Percentiles rank a stretch among this genome's conserved stretches.
phyloP scores from a whole-genome alignment of 2,113 vertebrate species.

The Apodemus sylvaticus region DNA sequence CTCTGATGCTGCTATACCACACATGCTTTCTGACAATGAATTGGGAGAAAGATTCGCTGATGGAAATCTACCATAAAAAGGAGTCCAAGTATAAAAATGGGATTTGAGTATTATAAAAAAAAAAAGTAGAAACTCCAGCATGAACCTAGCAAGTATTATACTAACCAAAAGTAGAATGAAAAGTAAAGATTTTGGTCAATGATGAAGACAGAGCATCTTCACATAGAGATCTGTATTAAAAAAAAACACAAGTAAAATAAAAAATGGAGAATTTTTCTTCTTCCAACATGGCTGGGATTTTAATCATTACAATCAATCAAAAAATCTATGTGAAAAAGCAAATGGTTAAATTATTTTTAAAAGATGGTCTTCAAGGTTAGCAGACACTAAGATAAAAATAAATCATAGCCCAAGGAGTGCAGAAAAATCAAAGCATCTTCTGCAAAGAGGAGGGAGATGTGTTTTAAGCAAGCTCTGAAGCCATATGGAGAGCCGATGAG shows the following conservation, averaged over 20 bases:
- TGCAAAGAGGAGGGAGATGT: constrained; percentile 36
- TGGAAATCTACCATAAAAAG: constrained; percentile 12
- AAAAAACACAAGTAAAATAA: not conserved
- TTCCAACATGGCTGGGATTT: not conserved
- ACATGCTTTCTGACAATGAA: not conserved
- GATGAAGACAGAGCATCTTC: not conserved
- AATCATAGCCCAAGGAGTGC: constrained; percentile 54
- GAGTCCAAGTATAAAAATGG: not conserved
- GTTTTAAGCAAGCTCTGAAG: constrained; percentile 61
- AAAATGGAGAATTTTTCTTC: not conserved
- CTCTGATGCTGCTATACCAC: not conserved
- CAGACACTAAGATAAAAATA: constrained; percentile 68
- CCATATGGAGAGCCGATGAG: constrained; percentile 69
- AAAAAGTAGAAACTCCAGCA: not conserved
- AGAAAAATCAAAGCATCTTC: constrained; percentile 70
- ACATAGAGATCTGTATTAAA: not conserved
- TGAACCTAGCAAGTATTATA: not conserved
- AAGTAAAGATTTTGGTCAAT: not conserved
- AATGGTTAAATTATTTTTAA: constrained; percentile 61
- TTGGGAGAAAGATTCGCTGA: not conserved
- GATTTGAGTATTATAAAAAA: not conserved
- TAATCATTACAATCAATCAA: constrained; percentile 27
- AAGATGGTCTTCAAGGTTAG: constrained; percentile 67
- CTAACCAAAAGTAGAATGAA: not conserved
- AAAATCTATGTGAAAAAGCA: not conserved